Conservation (phyloP, 2,797 vertebrate genomes). For the Podarcis lilfordi region DNA sequence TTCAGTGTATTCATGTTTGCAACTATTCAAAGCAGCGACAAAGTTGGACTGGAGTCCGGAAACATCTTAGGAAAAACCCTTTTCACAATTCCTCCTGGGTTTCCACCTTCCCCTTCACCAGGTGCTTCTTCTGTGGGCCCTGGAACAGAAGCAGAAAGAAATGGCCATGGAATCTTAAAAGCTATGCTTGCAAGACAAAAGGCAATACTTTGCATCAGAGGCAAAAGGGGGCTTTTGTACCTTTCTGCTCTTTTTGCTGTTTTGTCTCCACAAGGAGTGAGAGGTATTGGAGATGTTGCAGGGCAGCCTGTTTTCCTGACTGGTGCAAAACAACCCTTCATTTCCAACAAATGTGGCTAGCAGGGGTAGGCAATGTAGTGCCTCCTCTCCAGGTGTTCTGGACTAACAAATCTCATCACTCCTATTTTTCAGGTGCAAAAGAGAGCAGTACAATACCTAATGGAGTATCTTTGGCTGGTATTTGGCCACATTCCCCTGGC, state of each 20-base stretch:
- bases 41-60: not conserved
- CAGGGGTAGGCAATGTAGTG: too few relatives aligned
- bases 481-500: too few relatives aligned
- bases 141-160: slow-evolving; percentile 60
- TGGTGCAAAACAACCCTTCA: not conserved
- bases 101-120: slow-evolving; percentile 76
- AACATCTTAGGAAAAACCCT: not conserved
- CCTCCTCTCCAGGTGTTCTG: too few relatives aligned
- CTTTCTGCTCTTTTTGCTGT: too few relatives aligned
- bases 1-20: not conserved
- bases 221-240: too few relatives aligned
- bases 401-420: too few relatives aligned
- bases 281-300: not conserved
- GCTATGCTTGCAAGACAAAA: not conserved
- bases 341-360: not conserved
- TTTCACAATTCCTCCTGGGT: slow-evolving; percentile 70
- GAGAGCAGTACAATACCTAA: too few relatives aligned
- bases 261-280: not conserved
- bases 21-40: not conserved
- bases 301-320: not conserved
- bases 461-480: too few relatives aligned
- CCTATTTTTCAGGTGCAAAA: too few relatives aligned
- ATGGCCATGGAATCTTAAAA: not conserved
- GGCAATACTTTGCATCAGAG: not conserved
- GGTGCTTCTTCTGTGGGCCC: slow-evolving; percentile 93